Evolutionary conservation across 2,797 vertebrate species (phyloP).

Genomic region (Chiroxiphia lanceolata): DNA sequence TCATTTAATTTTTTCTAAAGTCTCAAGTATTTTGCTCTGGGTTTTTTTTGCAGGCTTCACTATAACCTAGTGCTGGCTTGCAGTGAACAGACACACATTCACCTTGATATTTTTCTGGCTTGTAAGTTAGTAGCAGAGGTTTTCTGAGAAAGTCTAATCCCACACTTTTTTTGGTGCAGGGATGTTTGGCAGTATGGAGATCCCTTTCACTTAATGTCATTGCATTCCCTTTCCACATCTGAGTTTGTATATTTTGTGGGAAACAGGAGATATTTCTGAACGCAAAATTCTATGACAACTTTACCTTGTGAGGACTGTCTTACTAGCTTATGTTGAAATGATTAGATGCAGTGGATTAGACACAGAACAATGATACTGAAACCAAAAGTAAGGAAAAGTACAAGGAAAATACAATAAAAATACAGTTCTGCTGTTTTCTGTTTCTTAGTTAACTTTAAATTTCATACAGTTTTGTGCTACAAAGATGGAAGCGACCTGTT

Average conservation of each 20-base stretch:
- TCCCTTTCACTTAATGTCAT: background rate
- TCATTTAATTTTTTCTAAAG: background rate
- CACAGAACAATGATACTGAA: background rate
- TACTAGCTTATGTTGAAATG: background rate
- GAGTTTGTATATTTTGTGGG: background rate
- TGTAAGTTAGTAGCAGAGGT: background rate
- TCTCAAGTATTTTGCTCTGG: background rate
- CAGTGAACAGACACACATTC: background rate
- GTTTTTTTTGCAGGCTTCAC: background rate
- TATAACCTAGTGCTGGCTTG: rapidly evolving
- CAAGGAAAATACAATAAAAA: background rate
- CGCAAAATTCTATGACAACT: background rate
- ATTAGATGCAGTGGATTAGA: background rate
- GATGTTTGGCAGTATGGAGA: rapidly evolving
- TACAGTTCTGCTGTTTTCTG: background rate
- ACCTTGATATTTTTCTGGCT: background rate
- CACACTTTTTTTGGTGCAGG: background rate
- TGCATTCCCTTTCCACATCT: background rate
- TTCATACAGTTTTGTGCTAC: background rate
- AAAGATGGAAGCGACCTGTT: background rate
- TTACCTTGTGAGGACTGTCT: background rate
- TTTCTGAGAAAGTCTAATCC: background rate
- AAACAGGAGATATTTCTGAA: background rate
- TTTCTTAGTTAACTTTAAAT: background rate
- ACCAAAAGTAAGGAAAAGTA: background rate